Percentiles rank a stretch among this genome's conserved stretches.
These are phyloP conservation scores for Ciconia maguari DNA, from an alignment of 2,113 vertebrate genomes.

Conservation along the genomic window DNA sequence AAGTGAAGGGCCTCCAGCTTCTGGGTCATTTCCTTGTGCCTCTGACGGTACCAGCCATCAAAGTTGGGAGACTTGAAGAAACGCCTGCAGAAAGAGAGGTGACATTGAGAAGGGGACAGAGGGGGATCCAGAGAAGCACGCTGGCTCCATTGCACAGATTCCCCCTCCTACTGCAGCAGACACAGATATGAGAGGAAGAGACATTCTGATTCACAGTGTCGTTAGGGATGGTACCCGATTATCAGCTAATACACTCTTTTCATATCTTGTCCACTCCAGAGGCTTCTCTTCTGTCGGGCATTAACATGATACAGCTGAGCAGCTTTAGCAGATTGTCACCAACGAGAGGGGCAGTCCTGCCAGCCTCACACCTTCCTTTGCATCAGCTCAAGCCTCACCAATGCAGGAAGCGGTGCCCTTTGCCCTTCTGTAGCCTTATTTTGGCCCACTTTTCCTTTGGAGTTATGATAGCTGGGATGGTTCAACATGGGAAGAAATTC, in stretches of 20 bases:
- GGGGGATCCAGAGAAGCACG: rapidly evolving
- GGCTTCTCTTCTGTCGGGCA: neutral
- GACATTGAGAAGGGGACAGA: neutral
- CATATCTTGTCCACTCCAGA: neutral
- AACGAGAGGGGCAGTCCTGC: neutral
- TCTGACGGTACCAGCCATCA: slow-evolving; percentile 92
- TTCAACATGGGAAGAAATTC: neutral
- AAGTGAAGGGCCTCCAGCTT: slow-evolving; percentile 92
- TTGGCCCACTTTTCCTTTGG: neutral
- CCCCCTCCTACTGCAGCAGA: neutral
- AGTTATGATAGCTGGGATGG: too few species aligned
- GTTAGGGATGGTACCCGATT: rapidly evolving
- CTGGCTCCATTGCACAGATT: neutral
- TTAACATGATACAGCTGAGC: neutral
- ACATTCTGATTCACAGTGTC: neutral
- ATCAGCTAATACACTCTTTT: rapidly evolving
- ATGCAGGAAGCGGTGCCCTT: rapidly evolving
- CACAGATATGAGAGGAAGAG: neutral
- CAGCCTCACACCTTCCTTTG: neutral
- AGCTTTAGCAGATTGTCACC: neutral
- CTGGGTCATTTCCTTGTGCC: slow-evolving; percentile 89
- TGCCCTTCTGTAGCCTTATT: neutral
- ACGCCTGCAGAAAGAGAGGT: slow-evolving; percentile 66
- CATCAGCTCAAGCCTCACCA: neutral
- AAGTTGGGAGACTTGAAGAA: slow-evolving; percentile 95